These are phyloP conservation scores for Regulus satrapa DNA, from an alignment of 2,113 vertebrate species.

Conservation along the genomic window DNA sequence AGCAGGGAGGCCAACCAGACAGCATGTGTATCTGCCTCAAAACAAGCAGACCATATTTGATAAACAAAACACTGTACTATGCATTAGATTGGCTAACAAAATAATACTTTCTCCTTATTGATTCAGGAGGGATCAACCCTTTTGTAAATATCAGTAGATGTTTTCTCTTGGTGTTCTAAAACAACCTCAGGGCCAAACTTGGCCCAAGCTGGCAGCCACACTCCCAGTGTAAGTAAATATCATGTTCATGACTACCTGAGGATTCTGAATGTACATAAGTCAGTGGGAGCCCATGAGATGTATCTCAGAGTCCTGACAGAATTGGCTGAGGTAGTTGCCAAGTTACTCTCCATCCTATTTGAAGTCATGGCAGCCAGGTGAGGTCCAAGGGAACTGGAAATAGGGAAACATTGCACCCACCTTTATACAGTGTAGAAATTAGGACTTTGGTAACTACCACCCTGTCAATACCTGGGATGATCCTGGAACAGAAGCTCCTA, in stretches of 20 bases:
- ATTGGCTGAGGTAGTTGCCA: background rate
- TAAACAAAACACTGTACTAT: no score
- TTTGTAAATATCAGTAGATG: no score
- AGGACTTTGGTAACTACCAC: background rate
- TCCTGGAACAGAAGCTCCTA: background rate
- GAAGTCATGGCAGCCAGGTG: background rate
- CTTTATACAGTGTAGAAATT: background rate
- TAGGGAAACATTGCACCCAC: background rate
- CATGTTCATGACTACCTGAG: background rate
- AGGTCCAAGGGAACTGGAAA: background rate
- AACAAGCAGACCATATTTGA: no score
- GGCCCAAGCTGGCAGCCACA: no score
- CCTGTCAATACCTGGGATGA: background rate
- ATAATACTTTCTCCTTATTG: no score
- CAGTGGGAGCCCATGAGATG: background rate
- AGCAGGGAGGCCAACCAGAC: no score
- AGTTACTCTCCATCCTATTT: background rate
- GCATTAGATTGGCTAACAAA: no score
- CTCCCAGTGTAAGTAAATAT: background rate
- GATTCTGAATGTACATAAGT: background rate
- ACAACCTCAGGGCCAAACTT: no score
- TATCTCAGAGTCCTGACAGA: background rate
- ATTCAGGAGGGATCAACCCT: no score
- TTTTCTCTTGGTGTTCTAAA: no score
- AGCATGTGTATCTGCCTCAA: no score